Evolutionary conservation across 2,797 vertebrate species (phyloP).

Genomic region (Pelochelys cantorii): DNA sequence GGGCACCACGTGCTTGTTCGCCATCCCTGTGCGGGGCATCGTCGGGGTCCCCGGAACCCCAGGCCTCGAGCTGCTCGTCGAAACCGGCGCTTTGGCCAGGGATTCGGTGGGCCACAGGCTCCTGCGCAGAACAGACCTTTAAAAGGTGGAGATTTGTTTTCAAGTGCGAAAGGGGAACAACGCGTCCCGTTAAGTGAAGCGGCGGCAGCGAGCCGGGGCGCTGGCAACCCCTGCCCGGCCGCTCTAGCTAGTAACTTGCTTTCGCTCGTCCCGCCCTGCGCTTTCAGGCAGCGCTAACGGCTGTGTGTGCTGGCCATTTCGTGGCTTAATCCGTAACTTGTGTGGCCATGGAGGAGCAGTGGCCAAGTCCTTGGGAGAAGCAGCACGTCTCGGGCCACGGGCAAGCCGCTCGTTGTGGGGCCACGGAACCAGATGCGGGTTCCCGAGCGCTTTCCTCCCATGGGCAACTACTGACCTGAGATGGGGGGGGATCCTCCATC

Average conservation of each 20-base stretch:
- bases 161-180: neutral
- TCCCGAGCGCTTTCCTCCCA: neutral
- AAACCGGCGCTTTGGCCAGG: neutral
- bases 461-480: neutral
- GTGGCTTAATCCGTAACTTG: neutral
- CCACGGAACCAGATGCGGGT: neutral
- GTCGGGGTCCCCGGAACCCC: neutral
- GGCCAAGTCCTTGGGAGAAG: neutral
- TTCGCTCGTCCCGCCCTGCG: neutral
- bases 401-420: neutral
- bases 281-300: neutral
- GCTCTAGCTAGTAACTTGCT: fast-evolving
- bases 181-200: fast-evolving
- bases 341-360: neutral
- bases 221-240: neutral
- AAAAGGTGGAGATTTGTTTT: neutral
- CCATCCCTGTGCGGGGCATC: neutral
- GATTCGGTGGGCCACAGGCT: neutral
- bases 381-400: neutral
- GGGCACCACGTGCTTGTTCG: neutral
- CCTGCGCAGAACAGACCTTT: neutral
- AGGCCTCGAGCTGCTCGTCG: neutral
- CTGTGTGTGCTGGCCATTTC: neutral
- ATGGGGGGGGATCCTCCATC: neutral
- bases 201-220: neutral